phyloP scores from a whole-genome alignment of 53 echinoderm and acorn worm species.

The Glandiceps talaboti region DNA sequence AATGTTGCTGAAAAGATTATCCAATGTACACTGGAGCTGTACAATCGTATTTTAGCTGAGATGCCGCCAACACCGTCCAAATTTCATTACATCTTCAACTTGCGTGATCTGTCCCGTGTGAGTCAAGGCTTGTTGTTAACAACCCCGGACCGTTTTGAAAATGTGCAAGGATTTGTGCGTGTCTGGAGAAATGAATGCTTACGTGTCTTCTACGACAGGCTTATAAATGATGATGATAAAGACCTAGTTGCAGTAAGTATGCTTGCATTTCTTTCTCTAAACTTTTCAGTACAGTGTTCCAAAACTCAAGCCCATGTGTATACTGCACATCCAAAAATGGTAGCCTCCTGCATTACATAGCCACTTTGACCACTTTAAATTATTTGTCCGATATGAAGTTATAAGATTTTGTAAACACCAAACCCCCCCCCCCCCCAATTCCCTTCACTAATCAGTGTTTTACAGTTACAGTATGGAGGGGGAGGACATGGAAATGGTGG shows the following conservation, averaged over 20 bases:
- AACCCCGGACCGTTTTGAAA: slow-evolving; percentile 89
- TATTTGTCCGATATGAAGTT: too few species aligned
- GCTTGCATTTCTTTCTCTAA: too few species aligned
- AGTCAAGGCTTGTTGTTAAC: slow-evolving; percentile 74
- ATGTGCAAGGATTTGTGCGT: slow-evolving; percentile 30
- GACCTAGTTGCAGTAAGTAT: slow-evolving; percentile 49
- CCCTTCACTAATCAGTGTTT: too few species aligned
- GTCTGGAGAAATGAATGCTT: slow-evolving; percentile 92
- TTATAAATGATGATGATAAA: slow-evolving; percentile 86
- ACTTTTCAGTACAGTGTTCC: too few species aligned
- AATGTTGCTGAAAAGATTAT: slow-evolving; percentile 52
- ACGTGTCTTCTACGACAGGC: slow-evolving; percentile 81
- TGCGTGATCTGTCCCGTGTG: slow-evolving; percentile 87
- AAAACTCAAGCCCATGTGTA: too few species aligned
- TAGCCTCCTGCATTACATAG: too few species aligned
- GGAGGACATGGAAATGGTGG: too few species aligned
- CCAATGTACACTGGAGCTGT: slow-evolving; percentile 42
- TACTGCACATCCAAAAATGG: too few species aligned
- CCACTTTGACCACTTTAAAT: too few species aligned
- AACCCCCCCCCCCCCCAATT: too few species aligned
- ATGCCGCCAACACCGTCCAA: slow-evolving; percentile 95
- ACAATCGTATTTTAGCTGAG: slow-evolving; percentile 53
- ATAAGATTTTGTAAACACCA: too few species aligned
- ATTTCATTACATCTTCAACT: slow-evolving; percentile 99
- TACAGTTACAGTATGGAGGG: too few species aligned